Percentiles rank a stretch among this genome's conserved stretches.
Conservation (phyloP, 2,888 invertebrate genomes). For the Watsonalla binaria region DNA sequence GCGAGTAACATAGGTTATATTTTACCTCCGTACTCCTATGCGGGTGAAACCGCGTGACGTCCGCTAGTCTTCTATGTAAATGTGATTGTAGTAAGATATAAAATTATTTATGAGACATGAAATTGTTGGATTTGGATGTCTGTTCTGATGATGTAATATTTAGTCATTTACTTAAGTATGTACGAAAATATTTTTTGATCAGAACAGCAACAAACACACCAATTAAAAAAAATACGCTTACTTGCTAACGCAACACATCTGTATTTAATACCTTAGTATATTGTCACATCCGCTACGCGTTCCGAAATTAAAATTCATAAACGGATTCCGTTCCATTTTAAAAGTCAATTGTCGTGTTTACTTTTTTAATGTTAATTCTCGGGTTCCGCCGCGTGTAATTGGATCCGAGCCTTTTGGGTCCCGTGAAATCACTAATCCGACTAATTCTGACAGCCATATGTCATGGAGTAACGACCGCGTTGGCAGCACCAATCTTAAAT, state of each 20-base stretch:
- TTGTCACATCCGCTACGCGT: slow-evolving; percentile 36
- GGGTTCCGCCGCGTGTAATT: slow-evolving; percentile 68
- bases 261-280: slow-evolving; percentile 30
- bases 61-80: no score
- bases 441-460: slow-evolving; percentile 79
- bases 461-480: slow-evolving; percentile 66
- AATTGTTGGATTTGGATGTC: no score
- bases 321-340: slow-evolving; percentile 54
- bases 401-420: slow-evolving; percentile 62
- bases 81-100: no score
- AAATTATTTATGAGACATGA: no score
- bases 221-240: no score
- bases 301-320: slow-evolving; percentile 43
- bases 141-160: no score
- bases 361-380: slow-evolving; percentile 58
- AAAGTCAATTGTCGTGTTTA: slow-evolving; percentile 55
- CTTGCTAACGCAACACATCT: slow-evolving; percentile 21
- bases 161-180: no score
- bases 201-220: no score
- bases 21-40: no score
- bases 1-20: no score
- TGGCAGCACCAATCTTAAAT: slow-evolving; percentile 33
- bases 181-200: no score
- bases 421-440: slow-evolving; percentile 78
- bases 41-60: no score